Percentiles rank a stretch among this genome's conserved stretches.
Evolutionary conservation across 2,888 invertebrate genomes (phyloP).

Genomic region (Petrolisthes manimaculis): DNA sequence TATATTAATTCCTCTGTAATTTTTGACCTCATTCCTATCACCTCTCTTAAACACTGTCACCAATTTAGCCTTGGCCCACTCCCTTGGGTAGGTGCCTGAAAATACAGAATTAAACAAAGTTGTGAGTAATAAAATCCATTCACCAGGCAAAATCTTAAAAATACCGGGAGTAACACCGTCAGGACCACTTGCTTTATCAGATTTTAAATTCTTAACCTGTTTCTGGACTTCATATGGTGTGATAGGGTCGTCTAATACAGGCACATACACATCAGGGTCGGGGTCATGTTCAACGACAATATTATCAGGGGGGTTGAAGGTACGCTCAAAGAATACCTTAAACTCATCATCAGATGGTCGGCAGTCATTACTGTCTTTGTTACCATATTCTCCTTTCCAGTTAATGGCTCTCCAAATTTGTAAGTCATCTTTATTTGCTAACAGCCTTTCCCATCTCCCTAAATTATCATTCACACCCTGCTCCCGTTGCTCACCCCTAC

Average conservation of each 20-base stretch:
- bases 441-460: slow-evolving; percentile 18
- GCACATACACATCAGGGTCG: not conserved
- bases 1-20: slow-evolving; percentile 6
- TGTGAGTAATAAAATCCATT: not conserved
- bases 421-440: not conserved
- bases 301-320: not conserved
- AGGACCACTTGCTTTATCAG: slow-evolving; percentile 14
- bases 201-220: not conserved
- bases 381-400: too few species aligned
- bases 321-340: slow-evolving; percentile 5
- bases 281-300: not conserved
- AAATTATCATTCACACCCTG: not conserved
- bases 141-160: too few species aligned
- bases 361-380: too few species aligned
- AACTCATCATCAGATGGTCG: too few species aligned
- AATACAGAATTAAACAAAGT: not conserved
- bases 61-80: slow-evolving; percentile 10
- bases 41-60: not conserved
- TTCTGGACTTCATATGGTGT: not conserved
- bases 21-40: not conserved
- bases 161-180: too few species aligned
- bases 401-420: not conserved
- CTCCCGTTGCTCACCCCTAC: not conserved
- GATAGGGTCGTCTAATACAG: not conserved
- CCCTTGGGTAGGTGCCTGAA: not conserved